Conservation (phyloP, 2,113 vertebrate species). For the Calyptomena viridis region DNA sequence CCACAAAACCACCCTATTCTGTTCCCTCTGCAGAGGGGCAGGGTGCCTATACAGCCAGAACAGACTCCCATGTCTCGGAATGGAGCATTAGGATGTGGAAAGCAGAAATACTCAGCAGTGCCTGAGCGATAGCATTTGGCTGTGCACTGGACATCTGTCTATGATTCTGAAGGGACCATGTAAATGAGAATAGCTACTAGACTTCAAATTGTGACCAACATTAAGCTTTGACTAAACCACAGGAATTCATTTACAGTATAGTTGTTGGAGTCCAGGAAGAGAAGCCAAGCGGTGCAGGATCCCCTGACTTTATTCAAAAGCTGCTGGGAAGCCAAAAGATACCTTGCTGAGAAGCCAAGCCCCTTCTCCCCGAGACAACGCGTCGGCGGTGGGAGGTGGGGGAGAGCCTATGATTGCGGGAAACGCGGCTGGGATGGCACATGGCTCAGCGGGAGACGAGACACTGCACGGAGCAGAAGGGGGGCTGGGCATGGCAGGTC, state of each 20-base stretch:
- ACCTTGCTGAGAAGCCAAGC: too few species aligned
- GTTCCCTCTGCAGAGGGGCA: neutral
- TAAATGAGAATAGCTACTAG: rapidly evolving
- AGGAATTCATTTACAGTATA: neutral
- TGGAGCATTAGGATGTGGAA: neutral
- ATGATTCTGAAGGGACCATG: neutral
- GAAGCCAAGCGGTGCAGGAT: too few species aligned
- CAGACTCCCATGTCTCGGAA: rapidly evolving
- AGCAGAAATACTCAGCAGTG: neutral
- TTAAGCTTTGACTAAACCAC: neutral
- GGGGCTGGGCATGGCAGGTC: too few species aligned
- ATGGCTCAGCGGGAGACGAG: too few species aligned
- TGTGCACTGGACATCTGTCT: rapidly evolving
- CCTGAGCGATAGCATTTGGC: neutral
- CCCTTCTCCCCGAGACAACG: too few species aligned
- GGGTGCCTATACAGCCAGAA: neutral
- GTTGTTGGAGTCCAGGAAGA: too few species aligned
- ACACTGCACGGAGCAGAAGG: too few species aligned
- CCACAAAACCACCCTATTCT: neutral
- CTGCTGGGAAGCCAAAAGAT: too few species aligned
- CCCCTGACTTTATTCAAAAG: too few species aligned
- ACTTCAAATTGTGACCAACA: neutral
- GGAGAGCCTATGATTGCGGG: too few species aligned
- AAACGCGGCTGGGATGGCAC: too few species aligned
- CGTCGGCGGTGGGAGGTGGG: too few species aligned